Evolutionary conservation across 2,113 vertebrate species (phyloP).

Genomic region (Epinephelus lanceolatus): DNA sequence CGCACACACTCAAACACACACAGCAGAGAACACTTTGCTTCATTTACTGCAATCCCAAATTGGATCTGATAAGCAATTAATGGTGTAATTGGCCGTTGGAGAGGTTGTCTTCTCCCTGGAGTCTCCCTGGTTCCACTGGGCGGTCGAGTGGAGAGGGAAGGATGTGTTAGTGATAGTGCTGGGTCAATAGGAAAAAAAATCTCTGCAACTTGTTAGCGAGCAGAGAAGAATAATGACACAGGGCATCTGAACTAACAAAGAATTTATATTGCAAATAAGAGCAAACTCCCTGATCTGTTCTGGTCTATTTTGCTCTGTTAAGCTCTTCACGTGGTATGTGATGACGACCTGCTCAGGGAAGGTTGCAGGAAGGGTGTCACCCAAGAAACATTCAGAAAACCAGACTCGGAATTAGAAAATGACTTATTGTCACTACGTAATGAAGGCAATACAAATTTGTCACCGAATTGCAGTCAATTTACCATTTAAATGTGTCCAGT

Average conservation of each 20-base stretch:
- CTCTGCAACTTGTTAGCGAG: slow-evolving; percentile 39
- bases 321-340: not conserved
- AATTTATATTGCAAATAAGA: slow-evolving; percentile 27
- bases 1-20: slow-evolving; percentile 6
- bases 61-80: slow-evolving; percentile 87
- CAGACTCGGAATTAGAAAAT: not conserved
- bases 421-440: not conserved
- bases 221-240: slow-evolving; percentile 19
- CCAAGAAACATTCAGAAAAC: slow-evolving; percentile 9
- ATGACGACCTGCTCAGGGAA: not conserved
- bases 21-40: slow-evolving; percentile 75
- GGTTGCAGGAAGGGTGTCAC: not conserved
- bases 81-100: slow-evolving; percentile 85
- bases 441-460: not conserved
- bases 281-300: not conserved
- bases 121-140: slow-evolving; percentile 70
- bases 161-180: slow-evolving; percentile 57
- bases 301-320: not conserved
- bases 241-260: not conserved
- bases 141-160: slow-evolving; percentile 55
- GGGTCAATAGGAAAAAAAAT: slow-evolving; percentile 49
- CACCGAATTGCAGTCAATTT: not conserved
- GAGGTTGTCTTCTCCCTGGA: slow-evolving; percentile 81
- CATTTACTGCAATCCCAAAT: slow-evolving; percentile 82
- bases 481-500: not conserved